Conservation (phyloP, 2,797 vertebrate genomes). For the Streptopelia turtur region DNA sequence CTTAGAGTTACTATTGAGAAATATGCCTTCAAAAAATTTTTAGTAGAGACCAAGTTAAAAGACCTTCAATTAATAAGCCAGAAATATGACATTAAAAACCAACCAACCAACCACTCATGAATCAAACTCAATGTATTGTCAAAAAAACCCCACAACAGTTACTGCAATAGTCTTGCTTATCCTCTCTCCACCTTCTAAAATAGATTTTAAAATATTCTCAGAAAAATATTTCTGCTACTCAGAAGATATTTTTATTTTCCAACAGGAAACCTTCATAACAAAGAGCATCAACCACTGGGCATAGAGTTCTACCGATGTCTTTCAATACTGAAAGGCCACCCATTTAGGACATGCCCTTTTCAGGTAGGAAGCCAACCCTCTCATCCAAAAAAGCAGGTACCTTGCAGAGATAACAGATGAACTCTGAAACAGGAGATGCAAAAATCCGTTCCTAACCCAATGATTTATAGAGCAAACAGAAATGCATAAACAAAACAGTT, state of each 20-base stretch:
- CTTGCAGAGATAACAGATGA: slow-evolving; percentile 38
- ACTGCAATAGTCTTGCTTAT: not conserved
- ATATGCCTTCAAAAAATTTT: not conserved
- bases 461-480: slow-evolving; percentile 32
- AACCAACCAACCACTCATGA: not conserved
- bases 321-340: not conserved
- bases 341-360: slow-evolving; percentile 19
- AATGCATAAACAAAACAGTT: not conserved
- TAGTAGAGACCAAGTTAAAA: not conserved
- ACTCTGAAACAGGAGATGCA: not conserved
- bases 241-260: not conserved
- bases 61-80: not conserved
- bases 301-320: not conserved
- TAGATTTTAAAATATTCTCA: not conserved
- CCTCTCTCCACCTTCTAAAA: not conserved
- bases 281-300: not conserved
- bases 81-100: slow-evolving; percentile 2
- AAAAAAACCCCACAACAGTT: not conserved
- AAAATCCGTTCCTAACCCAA: not conserved
- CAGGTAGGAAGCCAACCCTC: not conserved
- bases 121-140: not conserved
- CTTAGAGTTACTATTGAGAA: not conserved
- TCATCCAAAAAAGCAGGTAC: not conserved
- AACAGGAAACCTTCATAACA: not conserved
- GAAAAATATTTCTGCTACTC: not conserved